These are phyloP conservation scores for Platycheirus rosarum DNA, from an alignment of 2,888 invertebrate species.

Conservation along the genomic window DNA sequence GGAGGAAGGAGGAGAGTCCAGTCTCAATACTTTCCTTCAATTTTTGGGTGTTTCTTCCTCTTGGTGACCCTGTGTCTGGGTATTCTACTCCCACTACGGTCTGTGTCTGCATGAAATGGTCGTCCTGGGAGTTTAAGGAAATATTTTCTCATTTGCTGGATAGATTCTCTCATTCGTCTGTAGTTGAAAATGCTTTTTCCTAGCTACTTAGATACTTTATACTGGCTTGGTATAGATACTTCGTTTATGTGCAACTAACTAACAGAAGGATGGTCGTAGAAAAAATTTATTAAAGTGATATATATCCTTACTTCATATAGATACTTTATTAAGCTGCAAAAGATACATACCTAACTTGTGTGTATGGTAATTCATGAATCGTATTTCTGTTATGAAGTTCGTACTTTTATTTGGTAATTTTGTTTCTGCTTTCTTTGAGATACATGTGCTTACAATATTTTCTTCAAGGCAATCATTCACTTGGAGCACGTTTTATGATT, in stretches of 20 bases:
- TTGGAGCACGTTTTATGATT: conserved; percentile 62
- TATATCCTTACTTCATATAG: conserved; percentile 8
- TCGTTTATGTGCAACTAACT: conserved; percentile 33
- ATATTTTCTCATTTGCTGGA: conserved; percentile 70
- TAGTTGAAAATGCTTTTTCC: conserved; percentile 10
- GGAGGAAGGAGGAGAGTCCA: too few species aligned
- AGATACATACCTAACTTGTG: not conserved
- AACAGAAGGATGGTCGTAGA: conserved; percentile 14
- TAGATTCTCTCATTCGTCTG: conserved; percentile 29
- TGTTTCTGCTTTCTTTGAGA: conserved; percentile 36
- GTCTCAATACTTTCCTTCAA: conserved; percentile 25
- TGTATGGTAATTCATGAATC: conserved; percentile 64
- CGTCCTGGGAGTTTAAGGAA: conserved; percentile 62
- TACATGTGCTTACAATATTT: conserved; percentile 55
- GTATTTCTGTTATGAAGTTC: conserved; percentile 60
- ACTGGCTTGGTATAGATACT: conserved; percentile 28
- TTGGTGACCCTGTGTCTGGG: conserved; percentile 51
- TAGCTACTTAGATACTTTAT: not conserved
- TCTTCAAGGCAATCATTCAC: conserved; percentile 49
- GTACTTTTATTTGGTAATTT: conserved; percentile 2
- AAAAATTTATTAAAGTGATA: conserved; percentile 33
- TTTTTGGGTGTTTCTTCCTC: not conserved
- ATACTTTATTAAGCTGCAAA: not conserved
- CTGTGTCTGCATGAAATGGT: conserved; percentile 27
- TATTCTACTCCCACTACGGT: conserved; percentile 10